Percentiles rank a stretch among this genome's conserved stretches.
phyloP scores from a whole-genome alignment of 2,113 vertebrate species.

The Cairina moschata region DNA sequence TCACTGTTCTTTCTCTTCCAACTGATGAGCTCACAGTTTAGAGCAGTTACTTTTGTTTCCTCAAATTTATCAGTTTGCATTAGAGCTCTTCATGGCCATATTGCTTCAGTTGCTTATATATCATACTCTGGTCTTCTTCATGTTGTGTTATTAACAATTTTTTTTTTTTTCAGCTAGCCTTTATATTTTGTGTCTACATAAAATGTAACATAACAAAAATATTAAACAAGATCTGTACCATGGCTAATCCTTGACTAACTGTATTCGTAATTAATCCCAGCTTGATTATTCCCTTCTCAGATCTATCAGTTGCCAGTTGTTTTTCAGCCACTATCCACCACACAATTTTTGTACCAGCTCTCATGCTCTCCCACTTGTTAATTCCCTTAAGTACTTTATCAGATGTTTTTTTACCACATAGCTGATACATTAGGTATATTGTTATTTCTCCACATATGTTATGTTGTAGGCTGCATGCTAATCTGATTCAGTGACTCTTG shows the following conservation, averaged over 20 bases:
- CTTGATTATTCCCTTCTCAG: not conserved
- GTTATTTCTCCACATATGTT: not conserved
- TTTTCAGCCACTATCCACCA: not conserved
- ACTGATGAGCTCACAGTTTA: not conserved
- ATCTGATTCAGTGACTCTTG: not conserved
- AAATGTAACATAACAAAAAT: not conserved
- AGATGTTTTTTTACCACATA: not conserved
- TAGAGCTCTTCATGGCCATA: not conserved
- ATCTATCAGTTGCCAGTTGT: not conserved
- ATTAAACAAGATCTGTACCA: not conserved
- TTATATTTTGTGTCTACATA: not conserved
- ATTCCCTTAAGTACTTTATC: not conserved
- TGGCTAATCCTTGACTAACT: not conserved
- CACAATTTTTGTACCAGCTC: not conserved
- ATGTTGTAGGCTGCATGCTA: not conserved
- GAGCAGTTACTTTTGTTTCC: not conserved
- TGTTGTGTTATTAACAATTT: not conserved
- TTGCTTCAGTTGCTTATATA: not conserved
- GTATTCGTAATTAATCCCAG: not conserved
- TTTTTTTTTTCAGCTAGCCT: not conserved
- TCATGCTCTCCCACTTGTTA: not conserved
- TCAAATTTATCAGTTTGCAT: not conserved
- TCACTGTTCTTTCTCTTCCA: not conserved
- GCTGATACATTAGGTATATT: not conserved
- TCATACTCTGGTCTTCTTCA: not conserved